A percentile compares a stretch with the other conserved stretches of the same genome.
Evolutionary conservation across 2,888 invertebrate species (phyloP).

Genomic region (Pachliopta kotzebuea): DNA sequence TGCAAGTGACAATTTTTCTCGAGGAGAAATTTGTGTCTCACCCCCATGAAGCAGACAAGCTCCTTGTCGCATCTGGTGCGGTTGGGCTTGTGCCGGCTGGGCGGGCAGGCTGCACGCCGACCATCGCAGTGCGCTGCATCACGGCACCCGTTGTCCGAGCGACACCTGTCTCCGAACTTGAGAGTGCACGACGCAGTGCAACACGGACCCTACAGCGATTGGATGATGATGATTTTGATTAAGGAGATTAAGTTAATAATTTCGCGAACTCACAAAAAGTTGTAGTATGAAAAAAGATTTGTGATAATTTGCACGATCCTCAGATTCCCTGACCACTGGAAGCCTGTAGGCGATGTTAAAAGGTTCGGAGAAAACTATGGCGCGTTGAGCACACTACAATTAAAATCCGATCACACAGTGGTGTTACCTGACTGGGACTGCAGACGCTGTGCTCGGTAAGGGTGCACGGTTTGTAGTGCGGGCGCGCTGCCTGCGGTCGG

Average conservation of each 20-base stretch:
- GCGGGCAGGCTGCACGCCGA: constrained; percentile 93
- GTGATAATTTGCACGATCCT: too few species aligned
- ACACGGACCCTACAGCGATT: constrained; percentile 90
- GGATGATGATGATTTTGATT: too few species aligned
- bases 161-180: constrained; percentile 92
- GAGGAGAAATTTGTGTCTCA: too few species aligned
- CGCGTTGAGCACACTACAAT: too few species aligned
- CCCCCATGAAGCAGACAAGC: constrained; percentile 98
- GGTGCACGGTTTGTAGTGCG: constrained; percentile 92
- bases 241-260: too few species aligned
- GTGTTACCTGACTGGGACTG: constrained; percentile 88
- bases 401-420: neutral
- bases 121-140: constrained; percentile 96
- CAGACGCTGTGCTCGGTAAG: constrained; percentile 89
- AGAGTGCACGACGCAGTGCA: constrained; percentile 93
- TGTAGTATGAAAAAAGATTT: too few species aligned
- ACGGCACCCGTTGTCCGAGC: constrained; percentile 96
- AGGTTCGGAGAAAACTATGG: too few species aligned
- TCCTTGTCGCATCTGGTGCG: constrained; percentile 98
- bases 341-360: too few species aligned
- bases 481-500: constrained; percentile 91
- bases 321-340: too few species aligned
- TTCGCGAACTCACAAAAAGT: too few species aligned
- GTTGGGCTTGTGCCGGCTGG: constrained; percentile 94
- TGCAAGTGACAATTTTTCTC: too few species aligned